Conservation (phyloP, 2,888 invertebrate genomes). For the Platycheirus albimanus region DNA sequence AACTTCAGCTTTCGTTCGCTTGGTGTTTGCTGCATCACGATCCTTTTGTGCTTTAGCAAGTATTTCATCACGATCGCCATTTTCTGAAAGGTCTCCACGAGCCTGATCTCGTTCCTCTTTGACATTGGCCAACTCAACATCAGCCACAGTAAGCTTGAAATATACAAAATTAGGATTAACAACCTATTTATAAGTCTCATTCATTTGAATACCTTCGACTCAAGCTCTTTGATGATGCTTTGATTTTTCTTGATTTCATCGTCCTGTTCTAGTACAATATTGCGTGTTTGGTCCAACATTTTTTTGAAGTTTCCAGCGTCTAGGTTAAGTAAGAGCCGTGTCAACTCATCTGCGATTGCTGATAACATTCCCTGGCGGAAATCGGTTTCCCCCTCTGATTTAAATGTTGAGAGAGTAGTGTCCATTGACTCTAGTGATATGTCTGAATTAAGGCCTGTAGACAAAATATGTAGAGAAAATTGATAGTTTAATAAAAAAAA, state of each 20-base stretch:
- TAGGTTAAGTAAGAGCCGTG: slow-evolving; percentile 88
- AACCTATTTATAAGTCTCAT: not conserved
- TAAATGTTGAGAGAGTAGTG: slow-evolving; percentile 81
- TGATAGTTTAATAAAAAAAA: not conserved
- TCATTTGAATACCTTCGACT: slow-evolving; percentile 86
- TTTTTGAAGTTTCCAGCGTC: slow-evolving; percentile 90
- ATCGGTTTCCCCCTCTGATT: slow-evolving; percentile 82
- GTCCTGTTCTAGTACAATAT: slow-evolving; percentile 89
- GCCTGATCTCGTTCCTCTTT: slow-evolving; percentile 93
- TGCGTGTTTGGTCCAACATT: slow-evolving; percentile 89
- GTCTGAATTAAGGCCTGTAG: slow-evolving; percentile 87
- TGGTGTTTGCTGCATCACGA: slow-evolving; percentile 91
- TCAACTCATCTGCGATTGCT: slow-evolving; percentile 90
- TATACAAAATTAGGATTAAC: slow-evolving; percentile 6
- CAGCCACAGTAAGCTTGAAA: slow-evolving; percentile 86
- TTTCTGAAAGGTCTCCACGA: slow-evolving; percentile 89
- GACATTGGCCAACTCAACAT: slow-evolving; percentile 91
- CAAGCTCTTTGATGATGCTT: slow-evolving; percentile 90
- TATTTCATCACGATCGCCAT: slow-evolving; percentile 91
- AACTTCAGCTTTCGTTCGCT: slow-evolving; percentile 89
- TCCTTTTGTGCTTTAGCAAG: slow-evolving; percentile 92
- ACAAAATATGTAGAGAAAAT: not conserved
- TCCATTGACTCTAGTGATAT: slow-evolving; percentile 87
- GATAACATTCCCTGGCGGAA: slow-evolving; percentile 86
- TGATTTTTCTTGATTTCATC: slow-evolving; percentile 91